These are phyloP conservation scores for Punctoribates punctum DNA, from an alignment of 2,888 invertebrate species.

Conservation along the genomic window DNA sequence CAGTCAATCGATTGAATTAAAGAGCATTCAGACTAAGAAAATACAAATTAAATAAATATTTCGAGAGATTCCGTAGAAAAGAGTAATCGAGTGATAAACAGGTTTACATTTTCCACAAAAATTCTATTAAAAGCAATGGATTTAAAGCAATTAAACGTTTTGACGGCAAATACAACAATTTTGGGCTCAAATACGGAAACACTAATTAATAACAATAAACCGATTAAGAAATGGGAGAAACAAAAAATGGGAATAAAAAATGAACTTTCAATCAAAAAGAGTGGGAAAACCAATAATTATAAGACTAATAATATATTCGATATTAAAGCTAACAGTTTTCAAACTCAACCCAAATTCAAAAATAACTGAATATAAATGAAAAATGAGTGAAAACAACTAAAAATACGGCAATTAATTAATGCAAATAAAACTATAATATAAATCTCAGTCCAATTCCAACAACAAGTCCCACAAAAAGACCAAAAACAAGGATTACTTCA, in stretches of 20 bases:
- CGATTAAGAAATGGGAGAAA: no score
- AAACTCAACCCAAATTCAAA: slow-evolving; percentile 12
- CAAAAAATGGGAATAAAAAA: neutral
- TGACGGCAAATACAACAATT: neutral
- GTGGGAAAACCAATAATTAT: neutral
- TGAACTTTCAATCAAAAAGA: neutral
- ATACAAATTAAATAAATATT: neutral
- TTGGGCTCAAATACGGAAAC: neutral
- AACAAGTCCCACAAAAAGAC: no score
- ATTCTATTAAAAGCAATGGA: neutral
- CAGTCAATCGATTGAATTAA: neutral
- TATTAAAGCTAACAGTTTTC: neutral
- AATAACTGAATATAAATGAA: neutral
- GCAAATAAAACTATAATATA: no score
- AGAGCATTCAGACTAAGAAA: neutral
- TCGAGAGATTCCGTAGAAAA: neutral
- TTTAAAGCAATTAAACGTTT: neutral
- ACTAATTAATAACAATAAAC: no score
- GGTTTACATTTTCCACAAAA: neutral
- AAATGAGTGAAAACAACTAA: neutral
- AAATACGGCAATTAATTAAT: no score
- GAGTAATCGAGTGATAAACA: neutral
- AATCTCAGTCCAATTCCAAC: no score
- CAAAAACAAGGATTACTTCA: no score
- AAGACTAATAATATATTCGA: neutral